These are phyloP conservation scores for Acanthiza pusilla DNA, from an alignment of 2,797 vertebrate genomes.

Conservation along the genomic window DNA sequence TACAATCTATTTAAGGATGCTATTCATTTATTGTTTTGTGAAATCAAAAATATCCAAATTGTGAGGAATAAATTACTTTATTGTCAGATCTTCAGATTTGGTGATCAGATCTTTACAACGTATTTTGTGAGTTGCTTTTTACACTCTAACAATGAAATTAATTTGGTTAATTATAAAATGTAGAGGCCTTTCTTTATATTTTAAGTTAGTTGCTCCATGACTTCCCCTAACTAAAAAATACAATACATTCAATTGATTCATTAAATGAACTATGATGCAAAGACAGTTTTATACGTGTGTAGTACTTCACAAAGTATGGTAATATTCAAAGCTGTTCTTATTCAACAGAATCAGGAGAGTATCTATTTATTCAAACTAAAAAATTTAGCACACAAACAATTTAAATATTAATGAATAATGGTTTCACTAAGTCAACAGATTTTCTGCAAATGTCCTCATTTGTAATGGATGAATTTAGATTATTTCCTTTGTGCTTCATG, in stretches of 20 bases:
- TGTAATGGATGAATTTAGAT: background rate
- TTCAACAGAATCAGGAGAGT: background rate
- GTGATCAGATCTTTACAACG: background rate
- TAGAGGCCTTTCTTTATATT: background rate
- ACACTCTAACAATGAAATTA: background rate
- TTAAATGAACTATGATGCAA: background rate
- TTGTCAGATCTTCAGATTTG: background rate
- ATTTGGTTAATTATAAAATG: background rate
- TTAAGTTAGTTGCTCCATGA: background rate
- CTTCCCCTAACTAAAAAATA: background rate
- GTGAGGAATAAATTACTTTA: background rate
- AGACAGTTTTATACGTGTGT: background rate
- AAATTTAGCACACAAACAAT: background rate
- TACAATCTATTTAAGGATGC: rapidly evolving
- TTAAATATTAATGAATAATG: background rate
- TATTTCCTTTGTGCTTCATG: background rate
- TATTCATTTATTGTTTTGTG: background rate
- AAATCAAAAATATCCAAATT: background rate
- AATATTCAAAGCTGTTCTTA: background rate
- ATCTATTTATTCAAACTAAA: background rate
- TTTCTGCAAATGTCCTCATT: background rate
- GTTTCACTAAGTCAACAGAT: background rate
- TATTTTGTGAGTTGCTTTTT: background rate
- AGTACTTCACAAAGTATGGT: background rate
- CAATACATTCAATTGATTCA: background rate